These are phyloP conservation scores for Spilarctia lutea DNA, from an alignment of 2,888 invertebrate species.

Conservation along the genomic window DNA sequence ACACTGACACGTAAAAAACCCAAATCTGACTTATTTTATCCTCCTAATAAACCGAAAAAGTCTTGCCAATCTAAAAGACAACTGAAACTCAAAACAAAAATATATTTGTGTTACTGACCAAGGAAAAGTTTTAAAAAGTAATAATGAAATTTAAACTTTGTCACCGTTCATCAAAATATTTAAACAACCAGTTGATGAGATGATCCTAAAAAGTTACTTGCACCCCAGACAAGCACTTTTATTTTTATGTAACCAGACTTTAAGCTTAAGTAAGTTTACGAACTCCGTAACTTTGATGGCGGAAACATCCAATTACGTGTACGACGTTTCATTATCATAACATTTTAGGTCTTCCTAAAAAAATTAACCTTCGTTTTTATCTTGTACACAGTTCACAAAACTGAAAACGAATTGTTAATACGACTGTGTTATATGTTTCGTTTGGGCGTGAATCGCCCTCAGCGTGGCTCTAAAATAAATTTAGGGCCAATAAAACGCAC, in stretches of 20 bases:
- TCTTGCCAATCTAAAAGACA: background rate
- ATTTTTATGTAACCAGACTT: slow-evolving; percentile 38
- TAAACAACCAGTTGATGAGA: slow-evolving; percentile 3
- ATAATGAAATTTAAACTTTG: slow-evolving; percentile 22
- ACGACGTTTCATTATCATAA: slow-evolving; percentile 24
- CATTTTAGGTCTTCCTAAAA: slow-evolving; percentile 20
- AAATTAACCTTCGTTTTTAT: slow-evolving; percentile 34
- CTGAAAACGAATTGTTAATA: slow-evolving; percentile 25
- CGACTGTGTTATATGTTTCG: slow-evolving; percentile 39
- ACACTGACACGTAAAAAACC: background rate
- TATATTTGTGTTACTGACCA: background rate
- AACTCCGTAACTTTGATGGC: slow-evolving; percentile 34
- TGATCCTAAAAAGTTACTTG: slow-evolving; percentile 25
- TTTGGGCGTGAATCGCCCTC: slow-evolving; percentile 45
- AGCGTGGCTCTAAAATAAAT: slow-evolving; percentile 68
- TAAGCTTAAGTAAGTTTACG: slow-evolving; percentile 31
- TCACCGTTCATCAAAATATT: background rate
- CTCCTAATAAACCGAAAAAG: background rate
- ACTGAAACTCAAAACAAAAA: background rate
- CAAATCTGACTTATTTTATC: background rate
- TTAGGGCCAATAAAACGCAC: slow-evolving; percentile 72
- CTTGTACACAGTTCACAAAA: slow-evolving; percentile 24
- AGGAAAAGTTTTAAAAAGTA: slow-evolving; percentile 19
- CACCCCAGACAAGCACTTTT: slow-evolving; percentile 19
- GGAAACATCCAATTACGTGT: slow-evolving; percentile 36